phyloP scores from a whole-genome alignment of 2,888 invertebrate genomes.

The Tachina grossa region DNA sequence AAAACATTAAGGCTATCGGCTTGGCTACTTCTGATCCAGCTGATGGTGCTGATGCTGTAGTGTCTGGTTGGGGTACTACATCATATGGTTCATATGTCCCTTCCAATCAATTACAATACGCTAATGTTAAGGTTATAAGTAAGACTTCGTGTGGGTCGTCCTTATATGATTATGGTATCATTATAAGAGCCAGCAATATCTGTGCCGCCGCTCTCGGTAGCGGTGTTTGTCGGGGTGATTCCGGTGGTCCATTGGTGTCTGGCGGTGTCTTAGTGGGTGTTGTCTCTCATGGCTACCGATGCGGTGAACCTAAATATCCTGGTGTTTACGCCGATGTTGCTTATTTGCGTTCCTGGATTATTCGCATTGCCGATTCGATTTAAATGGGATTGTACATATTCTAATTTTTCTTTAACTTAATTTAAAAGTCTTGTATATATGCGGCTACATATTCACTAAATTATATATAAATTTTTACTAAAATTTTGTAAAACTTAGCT shows the following conservation, averaged over 20 bases:
- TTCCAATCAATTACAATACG: slow-evolving; percentile 77
- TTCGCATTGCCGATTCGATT: background rate
- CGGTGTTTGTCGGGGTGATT: slow-evolving; percentile 79
- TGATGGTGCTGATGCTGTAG: slow-evolving; percentile 56
- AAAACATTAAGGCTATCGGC: slow-evolving; percentile 80
- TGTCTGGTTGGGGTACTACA: slow-evolving; percentile 73
- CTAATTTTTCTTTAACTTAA: no score
- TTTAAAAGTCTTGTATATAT: no score
- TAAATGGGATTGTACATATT: background rate
- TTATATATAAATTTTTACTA: no score
- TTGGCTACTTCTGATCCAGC: slow-evolving; percentile 77
- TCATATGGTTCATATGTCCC: background rate
- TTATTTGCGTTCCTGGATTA: slow-evolving; percentile 73
- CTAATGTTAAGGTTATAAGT: slow-evolving; percentile 82
- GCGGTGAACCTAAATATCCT: slow-evolving; percentile 75
- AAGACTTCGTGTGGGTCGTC: slow-evolving; percentile 80
- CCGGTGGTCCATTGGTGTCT: slow-evolving; percentile 78
- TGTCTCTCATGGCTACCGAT: slow-evolving; percentile 78
- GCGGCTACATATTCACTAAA: no score
- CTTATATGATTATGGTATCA: slow-evolving; percentile 81
- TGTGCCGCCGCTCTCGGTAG: slow-evolving; percentile 75
- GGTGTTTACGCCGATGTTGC: slow-evolving; percentile 78
- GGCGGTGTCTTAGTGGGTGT: slow-evolving; percentile 76
- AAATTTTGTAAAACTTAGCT: no score
- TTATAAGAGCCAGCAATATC: slow-evolving; percentile 70